These are phyloP conservation scores for Nemotelus nigrinus DNA, from an alignment of 2,888 invertebrate species.

Conservation along the genomic window DNA sequence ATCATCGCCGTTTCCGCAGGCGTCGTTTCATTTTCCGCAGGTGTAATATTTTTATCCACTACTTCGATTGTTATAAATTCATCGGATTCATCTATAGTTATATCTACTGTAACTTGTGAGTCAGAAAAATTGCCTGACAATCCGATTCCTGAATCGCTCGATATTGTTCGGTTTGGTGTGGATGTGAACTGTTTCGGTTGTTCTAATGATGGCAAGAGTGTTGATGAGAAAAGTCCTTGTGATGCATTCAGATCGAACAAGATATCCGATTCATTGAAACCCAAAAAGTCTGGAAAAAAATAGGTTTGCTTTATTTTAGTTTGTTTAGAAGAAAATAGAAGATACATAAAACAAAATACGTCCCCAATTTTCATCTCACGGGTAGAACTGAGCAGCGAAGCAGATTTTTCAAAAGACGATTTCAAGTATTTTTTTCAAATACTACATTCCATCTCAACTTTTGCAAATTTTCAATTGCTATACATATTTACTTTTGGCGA, in stretches of 20 bases:
- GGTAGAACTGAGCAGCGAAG: too few species aligned
- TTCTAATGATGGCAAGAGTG: neutral
- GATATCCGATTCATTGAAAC: constrained; percentile 53
- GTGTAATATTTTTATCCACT: neutral
- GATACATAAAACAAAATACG: too few species aligned
- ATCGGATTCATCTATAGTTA: neutral
- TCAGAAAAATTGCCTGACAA: constrained; percentile 21
- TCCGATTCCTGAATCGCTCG: constrained; percentile 57
- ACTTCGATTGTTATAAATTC: constrained; percentile 16
- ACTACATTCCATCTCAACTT: too few species aligned
- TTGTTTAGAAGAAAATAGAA: too few species aligned
- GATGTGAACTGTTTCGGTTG: neutral
- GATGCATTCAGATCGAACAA: neutral
- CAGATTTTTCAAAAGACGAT: too few species aligned
- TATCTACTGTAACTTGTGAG: neutral
- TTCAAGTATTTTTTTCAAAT: too few species aligned
- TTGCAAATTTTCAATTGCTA: too few species aligned
- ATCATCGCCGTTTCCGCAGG: too few species aligned
- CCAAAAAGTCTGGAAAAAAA: constrained; percentile 53
- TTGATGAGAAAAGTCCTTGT: constrained; percentile 23
- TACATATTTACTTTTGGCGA: too few species aligned
- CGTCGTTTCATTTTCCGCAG: too few species aligned
- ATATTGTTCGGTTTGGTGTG: constrained; percentile 51
- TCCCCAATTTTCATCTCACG: too few species aligned
- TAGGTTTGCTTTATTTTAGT: neutral